These are phyloP conservation scores for Nansenia antarctica DNA, from an alignment of 2,113 vertebrate genomes.

Conservation along the genomic window DNA sequence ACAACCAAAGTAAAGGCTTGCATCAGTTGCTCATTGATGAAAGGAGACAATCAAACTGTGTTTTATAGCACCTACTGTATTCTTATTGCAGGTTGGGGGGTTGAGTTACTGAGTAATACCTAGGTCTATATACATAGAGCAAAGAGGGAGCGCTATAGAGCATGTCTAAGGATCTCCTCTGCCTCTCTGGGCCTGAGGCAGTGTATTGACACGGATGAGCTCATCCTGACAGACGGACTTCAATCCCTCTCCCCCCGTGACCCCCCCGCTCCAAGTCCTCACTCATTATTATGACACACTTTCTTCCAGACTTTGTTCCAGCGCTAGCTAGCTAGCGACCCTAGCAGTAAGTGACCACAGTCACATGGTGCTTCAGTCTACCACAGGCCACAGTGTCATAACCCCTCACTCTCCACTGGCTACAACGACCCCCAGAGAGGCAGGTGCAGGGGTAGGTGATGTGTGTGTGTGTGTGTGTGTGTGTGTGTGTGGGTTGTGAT, in stretches of 20 bases:
- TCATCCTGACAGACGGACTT: neutral
- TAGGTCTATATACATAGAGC: no score
- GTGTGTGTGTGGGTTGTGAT: neutral
- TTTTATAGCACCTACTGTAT: neutral
- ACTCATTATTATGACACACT: neutral
- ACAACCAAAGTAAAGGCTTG: neutral
- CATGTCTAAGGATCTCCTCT: no score
- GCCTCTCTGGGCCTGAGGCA: neutral
- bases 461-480: neutral
- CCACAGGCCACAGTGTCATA: neutral
- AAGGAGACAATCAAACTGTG: neutral
- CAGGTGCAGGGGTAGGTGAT: neutral
- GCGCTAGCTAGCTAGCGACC: neutral
- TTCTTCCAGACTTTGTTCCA: neutral
- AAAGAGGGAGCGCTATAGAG: no score
- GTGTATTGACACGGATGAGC: slow-evolving; percentile 4
- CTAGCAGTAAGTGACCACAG: neutral
- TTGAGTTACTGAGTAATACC: no score
- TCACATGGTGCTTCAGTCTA: neutral
- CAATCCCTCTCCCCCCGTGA: neutral
- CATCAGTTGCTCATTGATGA: neutral
- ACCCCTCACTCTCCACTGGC: neutral
- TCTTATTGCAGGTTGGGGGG: no score
- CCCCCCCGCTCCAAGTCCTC: neutral
- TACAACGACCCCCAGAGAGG: neutral